These are phyloP conservation scores for Coryphaenoides rupestris DNA, from an alignment of 2,113 vertebrate species.

Conservation along the genomic window DNA sequence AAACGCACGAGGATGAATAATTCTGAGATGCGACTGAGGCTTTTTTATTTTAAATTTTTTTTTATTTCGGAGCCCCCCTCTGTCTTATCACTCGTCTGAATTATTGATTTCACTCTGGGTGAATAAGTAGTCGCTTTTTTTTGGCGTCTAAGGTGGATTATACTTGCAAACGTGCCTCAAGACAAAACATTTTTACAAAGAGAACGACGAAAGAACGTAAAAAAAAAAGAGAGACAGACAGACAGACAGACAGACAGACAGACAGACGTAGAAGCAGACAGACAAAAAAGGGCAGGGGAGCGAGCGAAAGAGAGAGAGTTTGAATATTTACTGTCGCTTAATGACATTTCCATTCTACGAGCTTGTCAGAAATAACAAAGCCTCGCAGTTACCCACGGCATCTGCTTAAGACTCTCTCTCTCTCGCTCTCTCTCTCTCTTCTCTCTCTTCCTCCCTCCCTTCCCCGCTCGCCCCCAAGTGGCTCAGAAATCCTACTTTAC, in stretches of 20 bases:
- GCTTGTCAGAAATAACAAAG: conserved; percentile 75
- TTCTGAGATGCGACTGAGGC: conserved; percentile 49
- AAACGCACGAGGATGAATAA: conserved; percentile 55
- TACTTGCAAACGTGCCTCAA: conserved; percentile 61
- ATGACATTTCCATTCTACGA: conserved; percentile 75
- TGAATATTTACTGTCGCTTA: conserved; percentile 71
- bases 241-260: too few relatives aligned
- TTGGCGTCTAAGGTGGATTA: conserved; percentile 46
- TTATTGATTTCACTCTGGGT: conserved; percentile 61
- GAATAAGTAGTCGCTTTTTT: conserved; percentile 32
- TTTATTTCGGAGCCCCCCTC: conserved; percentile 10
- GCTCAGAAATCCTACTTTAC: conserved; percentile 75
- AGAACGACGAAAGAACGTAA: conserved; percentile 2
- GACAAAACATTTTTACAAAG: conserved; percentile 63
- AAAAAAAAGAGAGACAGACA: neutral
- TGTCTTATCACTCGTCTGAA: conserved; percentile 54
- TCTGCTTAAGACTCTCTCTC: conserved; percentile 73
- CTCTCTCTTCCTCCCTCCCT: conserved; percentile 49
- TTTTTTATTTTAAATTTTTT: too few relatives aligned
- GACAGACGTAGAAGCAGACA: too few relatives aligned
- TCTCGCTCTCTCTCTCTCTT: conserved; percentile 53
- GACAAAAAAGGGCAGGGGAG: conserved; percentile 7
- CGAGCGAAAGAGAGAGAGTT: conserved; percentile 50
- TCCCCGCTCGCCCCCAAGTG: conserved; percentile 58
- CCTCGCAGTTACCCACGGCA: conserved; percentile 69